Conservation (phyloP, 2,888 invertebrate genomes). For the Parelbella ahira region DNA sequence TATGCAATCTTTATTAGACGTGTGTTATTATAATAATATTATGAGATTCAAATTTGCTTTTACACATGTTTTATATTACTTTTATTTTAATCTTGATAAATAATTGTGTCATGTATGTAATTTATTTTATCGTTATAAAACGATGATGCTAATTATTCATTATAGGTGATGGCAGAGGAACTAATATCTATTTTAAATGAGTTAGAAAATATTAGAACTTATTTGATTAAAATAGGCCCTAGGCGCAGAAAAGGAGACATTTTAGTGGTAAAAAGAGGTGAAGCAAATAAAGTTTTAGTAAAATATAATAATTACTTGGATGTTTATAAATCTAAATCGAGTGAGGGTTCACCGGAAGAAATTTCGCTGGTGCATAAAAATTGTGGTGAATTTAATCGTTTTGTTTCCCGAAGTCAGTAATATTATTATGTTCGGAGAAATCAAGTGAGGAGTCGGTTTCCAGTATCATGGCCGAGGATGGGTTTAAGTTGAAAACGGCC, state of each 20-base stretch:
- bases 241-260: slow-evolving; percentile 4
- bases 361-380: neutral
- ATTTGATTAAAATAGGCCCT: slow-evolving; percentile 7
- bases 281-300: slow-evolving; percentile 2
- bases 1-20: too few species aligned
- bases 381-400: slow-evolving; percentile 3
- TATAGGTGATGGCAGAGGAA: slow-evolving; percentile 4
- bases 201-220: slow-evolving; percentile 1
- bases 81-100: too few species aligned
- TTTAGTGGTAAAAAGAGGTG: slow-evolving; percentile 2
- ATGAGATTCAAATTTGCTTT: too few species aligned
- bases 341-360: neutral
- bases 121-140: neutral
- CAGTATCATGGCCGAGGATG: slow-evolving; percentile 1
- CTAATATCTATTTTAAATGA: neutral
- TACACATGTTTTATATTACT: too few species aligned
- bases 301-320: slow-evolving; percentile 3
- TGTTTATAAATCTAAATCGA: neutral
- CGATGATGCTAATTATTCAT: neutral
- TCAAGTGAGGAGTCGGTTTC: neutral
- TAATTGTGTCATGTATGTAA: neutral
- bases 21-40: too few species aligned
- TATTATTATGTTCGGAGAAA: slow-evolving; percentile 5
- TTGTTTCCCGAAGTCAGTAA: neutral
- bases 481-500: slow-evolving; percentile 1